These are phyloP conservation scores for Hemiscyllium ocellatum DNA, from an alignment of 2,113 vertebrate species.

Conservation along the genomic window DNA sequence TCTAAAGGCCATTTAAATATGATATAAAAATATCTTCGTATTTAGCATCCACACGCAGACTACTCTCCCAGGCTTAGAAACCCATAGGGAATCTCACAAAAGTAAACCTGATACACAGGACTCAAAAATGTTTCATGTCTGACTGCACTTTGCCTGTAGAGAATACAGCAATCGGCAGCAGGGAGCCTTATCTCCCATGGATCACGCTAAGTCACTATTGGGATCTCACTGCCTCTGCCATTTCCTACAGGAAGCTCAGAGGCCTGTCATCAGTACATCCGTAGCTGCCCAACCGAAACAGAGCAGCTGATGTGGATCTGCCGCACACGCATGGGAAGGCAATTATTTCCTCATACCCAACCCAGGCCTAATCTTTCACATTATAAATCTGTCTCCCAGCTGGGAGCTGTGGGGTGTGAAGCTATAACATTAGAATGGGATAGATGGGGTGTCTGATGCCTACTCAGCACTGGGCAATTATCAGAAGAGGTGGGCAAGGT, in stretches of 20 bases:
- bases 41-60: not conserved
- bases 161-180: not conserved
- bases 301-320: not conserved
- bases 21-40: not conserved
- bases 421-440: too few relatives aligned
- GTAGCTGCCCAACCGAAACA: not conserved
- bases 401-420: too few relatives aligned
- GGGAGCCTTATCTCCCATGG: not conserved
- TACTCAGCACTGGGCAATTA: too few relatives aligned
- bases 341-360: not conserved
- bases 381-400: too few relatives aligned
- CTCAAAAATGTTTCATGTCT: not conserved
- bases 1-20: not conserved
- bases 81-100: not conserved
- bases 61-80: not conserved
- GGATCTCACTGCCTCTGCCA: not conserved
- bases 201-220: not conserved
- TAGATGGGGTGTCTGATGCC: too few relatives aligned
- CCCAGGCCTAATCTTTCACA: too few relatives aligned
- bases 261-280: not conserved
- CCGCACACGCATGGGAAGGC: not conserved
- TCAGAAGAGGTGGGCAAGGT: too few relatives aligned
- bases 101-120: not conserved
- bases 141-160: not conserved
- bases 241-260: not conserved